Evolutionary conservation across 1,140 invertebrate species (phyloP), one percentile per base, ranked within the genome.

Genomic region (Thalassaphorura encarpata): DNA sequence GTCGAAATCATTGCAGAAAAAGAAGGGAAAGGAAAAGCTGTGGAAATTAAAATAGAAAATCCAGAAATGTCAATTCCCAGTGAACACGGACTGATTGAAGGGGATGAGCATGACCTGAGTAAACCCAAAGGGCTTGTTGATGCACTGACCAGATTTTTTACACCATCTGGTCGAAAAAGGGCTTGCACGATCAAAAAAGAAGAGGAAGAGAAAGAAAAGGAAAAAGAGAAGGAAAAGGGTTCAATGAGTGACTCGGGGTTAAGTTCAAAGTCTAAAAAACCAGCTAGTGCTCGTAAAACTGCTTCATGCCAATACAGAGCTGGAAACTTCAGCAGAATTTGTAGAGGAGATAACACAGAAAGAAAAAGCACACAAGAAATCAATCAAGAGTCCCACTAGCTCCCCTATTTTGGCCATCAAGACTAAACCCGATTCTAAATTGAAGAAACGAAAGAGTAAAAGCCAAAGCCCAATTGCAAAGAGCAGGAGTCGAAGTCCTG

Each of bases 141-240:
- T 54, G 70, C 69, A 15, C 62, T 73, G 3, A 63, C 65, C 15
- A 55, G 63, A 41, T 73, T 71, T 63, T 73, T 73, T 48, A 73
- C 71, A 8, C 72, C 72, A 8, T 58, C 67, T 3, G 67, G 69
- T 39, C 23, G 1, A 19, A 60, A 55, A 48, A 27, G 31, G 11
- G 29, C 21, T n/a, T 43, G 36, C 33, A 26, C 15, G 27, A 56
- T 29, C 49, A 51, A 54, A 55, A 52, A 54, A 56, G 52, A 49
- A 53, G 43, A 26, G 39, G 46, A 21, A 40, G 49, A 55, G 21
- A 53, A 52, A 24, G 56, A 42, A 51, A 36, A 36, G 11, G 33
- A 36, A 36, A 36, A 42, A 13, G 21, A 33, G 16, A 27, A 11
- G 46, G 40, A 41, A 18, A 54, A 46, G n/a, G 11, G 19, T 21